Base-by-base conservation (phyloP, 2,888 invertebrate genomes). In the Pseudanteris insignis region DNA sequence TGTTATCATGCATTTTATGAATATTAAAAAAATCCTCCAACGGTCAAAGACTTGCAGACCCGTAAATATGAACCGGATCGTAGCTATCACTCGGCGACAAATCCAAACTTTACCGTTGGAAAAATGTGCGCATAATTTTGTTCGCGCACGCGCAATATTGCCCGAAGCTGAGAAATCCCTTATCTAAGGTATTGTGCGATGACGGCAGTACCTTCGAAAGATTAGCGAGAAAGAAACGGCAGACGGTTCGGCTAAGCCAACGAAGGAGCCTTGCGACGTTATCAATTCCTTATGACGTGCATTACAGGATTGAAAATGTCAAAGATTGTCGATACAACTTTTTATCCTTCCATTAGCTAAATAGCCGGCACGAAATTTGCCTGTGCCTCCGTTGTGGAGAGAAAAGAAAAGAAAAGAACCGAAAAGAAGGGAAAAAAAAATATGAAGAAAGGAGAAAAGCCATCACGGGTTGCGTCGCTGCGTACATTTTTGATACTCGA, bases 311-410 rank as follows among this genome's bases (percentile, higher is more conserved):
- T 65, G 66, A 67, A 74, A 73, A 72, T 69, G 67, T 68, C 68
- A 62, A 72, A 71, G 72, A 72, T 71, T 70, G 70, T 68, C 70
- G 68, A 70, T 64, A 62, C 64, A 67, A 55, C 61, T 66, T 68
- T 70, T 70, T 74, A 71, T 71, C 69, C 63, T 67, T 72, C 74
- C 74, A 74, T 75, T 73, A 75, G 71, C 69, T 64, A 69, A 75
- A 75, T 69, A 69, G 67, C 68, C 44, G 53, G 58, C 51, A 64
- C 62, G 59, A 69, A 73, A 70, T 71, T 74, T 60, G 58, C 63
- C 47, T 65, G 58, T 58, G 11, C 46, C 43, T 58, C 44, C 26
- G 18, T 29, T 18, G 10, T 30, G 25, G 3, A 21, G 21, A 21
- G 7, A 21, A 21, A 21, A n/a, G n/a, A n/a, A n/a, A n/a, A n/a